phyloP scores from a whole-genome alignment of 2,888 invertebrate species.

The Calameuta pallipes region DNA sequence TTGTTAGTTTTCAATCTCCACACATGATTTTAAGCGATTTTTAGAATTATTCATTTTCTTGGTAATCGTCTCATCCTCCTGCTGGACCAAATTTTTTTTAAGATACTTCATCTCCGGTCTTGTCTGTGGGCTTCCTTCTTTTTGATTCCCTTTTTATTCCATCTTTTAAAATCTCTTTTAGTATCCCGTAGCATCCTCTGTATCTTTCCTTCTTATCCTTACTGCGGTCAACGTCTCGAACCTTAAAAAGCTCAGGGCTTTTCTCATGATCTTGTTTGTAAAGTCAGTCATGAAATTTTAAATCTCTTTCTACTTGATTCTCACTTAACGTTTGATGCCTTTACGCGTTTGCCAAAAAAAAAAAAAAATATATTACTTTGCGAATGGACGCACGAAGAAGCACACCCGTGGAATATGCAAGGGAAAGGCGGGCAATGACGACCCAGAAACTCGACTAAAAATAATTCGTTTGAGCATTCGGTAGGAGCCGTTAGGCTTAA shows the following conservation, averaged over 20 bases:
- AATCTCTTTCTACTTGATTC: neutral
- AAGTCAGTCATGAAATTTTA: neutral
- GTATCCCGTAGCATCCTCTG: too few relatives aligned
- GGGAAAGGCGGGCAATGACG: slow-evolving; percentile 12
- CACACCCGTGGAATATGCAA: neutral
- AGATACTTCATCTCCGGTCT: neutral
- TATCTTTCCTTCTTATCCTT: neutral
- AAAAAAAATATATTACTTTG: neutral
- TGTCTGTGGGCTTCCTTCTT: neutral
- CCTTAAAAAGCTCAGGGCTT: neutral
- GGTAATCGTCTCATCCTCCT: neutral
- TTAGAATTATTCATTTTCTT: neutral
- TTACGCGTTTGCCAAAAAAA: neutral
- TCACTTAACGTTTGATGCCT: neutral
- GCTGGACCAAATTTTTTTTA: neutral
- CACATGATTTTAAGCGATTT: neutral
- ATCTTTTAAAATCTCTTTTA: neutral
- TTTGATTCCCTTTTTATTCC: neutral
- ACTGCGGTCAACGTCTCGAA: neutral
- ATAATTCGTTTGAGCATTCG: slow-evolving; percentile 20
- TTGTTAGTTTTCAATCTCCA: neutral
- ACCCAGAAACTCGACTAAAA: slow-evolving; percentile 42
- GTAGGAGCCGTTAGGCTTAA: slow-evolving; percentile 1
- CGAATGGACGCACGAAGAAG: neutral
- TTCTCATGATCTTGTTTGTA: neutral